phyloP scores from a whole-genome alignment of 35 echinoderm and acorn worm species.

The Holothuria glaberrima region DNA sequence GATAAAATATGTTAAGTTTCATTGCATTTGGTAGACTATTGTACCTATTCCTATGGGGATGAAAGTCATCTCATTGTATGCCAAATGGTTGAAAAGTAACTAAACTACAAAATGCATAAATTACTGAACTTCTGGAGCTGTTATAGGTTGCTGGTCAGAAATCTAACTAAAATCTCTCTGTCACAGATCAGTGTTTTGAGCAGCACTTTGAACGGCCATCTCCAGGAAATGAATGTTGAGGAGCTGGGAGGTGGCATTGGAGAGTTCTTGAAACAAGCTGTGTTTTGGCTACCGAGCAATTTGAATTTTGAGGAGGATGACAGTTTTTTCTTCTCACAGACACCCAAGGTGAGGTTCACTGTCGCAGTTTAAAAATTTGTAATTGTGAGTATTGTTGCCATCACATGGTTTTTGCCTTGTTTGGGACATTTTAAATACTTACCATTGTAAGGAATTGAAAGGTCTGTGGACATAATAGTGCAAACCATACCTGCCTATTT shows the following conservation, averaged over 20 bases:
- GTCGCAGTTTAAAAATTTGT: not conserved
- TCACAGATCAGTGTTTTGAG: constrained; percentile 71
- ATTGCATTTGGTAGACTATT: too few species aligned
- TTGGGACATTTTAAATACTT: too few species aligned
- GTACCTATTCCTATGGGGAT: too few species aligned
- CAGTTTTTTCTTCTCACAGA: constrained; percentile 72
- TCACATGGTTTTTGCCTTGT: not conserved
- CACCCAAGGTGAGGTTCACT: constrained; percentile 34
- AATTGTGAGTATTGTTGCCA: not conserved
- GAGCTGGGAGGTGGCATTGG: constrained; percentile 50
- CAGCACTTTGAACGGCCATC: constrained; percentile 72
- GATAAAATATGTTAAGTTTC: too few species aligned
- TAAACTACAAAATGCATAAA: too few species aligned
- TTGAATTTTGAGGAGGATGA: constrained; percentile 71
- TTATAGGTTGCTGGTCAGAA: too few species aligned
- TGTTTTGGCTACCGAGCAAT: constrained; percentile 74
- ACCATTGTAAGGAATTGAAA: too few species aligned
- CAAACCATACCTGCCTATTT: too few species aligned
- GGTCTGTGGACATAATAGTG: too few species aligned
- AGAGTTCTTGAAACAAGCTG: constrained; percentile 77
- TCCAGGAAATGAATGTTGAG: constrained; percentile 66
- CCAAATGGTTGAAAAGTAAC: too few species aligned
- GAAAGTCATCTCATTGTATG: too few species aligned
- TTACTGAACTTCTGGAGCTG: not conserved
- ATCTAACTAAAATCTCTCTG: too few species aligned